These are phyloP conservation scores for Mormoops blainvillei DNA, from an alignment of 2,113 vertebrate species.

Conservation along the genomic window DNA sequence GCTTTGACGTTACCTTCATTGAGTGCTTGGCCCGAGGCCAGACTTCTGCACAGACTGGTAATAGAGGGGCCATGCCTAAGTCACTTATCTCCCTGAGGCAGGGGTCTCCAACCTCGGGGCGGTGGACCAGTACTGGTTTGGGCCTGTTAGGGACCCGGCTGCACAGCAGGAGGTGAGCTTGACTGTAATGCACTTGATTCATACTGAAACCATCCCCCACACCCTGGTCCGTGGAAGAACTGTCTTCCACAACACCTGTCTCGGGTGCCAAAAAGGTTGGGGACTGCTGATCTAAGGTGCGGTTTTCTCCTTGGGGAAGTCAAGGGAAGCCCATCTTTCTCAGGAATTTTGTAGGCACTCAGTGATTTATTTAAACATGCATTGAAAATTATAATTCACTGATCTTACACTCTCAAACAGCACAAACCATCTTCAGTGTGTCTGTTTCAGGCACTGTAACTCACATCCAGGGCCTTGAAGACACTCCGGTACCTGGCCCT, in stretches of 20 bases:
- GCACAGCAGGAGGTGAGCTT: no score
- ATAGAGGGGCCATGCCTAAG: not conserved
- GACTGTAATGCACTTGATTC: no score
- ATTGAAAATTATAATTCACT: not conserved
- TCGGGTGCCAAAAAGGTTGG: no score
- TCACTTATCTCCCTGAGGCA: not conserved
- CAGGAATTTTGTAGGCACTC: not conserved
- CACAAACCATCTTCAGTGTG: rapidly evolving
- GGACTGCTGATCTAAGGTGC: not conserved
- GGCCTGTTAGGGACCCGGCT: no score
- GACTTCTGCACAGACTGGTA: not conserved
- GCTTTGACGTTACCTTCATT: not conserved
- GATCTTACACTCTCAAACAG: not conserved
- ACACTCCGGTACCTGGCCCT: not conserved
- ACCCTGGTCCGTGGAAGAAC: no score
- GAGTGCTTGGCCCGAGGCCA: not conserved
- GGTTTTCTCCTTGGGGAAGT: not conserved
- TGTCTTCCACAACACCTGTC: no score
- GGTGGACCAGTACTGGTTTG: rapidly evolving
- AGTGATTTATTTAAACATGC: not conserved
- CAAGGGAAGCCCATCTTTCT: not conserved
- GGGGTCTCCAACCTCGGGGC: no score
- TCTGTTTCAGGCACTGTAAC: not conserved
- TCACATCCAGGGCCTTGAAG: not conserved
- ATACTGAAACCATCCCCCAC: no score